A percentile compares a stretch with the other conserved stretches of the same genome.
These are phyloP conservation scores for Leptoclinus maculatus DNA, from an alignment of 2,797 vertebrate genomes.

Conservation along the genomic window DNA sequence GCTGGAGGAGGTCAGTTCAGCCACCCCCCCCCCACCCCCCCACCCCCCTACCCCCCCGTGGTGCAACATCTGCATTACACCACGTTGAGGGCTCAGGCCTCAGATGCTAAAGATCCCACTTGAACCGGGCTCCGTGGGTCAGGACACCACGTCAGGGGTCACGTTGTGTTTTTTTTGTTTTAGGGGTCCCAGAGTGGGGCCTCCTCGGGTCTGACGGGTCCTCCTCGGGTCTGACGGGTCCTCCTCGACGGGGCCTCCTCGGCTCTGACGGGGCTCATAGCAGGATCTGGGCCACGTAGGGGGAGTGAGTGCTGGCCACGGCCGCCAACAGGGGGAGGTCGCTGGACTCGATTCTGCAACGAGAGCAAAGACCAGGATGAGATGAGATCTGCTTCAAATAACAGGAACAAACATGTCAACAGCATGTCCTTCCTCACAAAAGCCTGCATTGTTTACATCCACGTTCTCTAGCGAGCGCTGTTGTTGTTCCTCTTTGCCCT, in stretches of 20 bases:
- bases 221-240: background rate
- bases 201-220: too few relatives aligned
- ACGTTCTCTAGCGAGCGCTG: background rate
- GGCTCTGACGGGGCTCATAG: constrained; percentile 81
- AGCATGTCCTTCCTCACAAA: too few relatives aligned
- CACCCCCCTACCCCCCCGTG: constrained; percentile 65
- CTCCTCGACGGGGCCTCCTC: too few relatives aligned
- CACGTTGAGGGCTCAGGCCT: constrained; percentile 10
- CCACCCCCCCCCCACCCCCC: constrained; percentile 12
- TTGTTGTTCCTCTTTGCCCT: background rate
- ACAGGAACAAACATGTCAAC: background rate
- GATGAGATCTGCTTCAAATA: background rate
- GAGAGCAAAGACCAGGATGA: constrained; percentile 13
- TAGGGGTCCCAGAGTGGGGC: background rate
- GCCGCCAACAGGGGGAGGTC: constrained; percentile 97
- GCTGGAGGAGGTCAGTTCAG: constrained; percentile 41
- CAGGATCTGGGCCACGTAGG: constrained; percentile 97
- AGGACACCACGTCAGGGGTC: background rate
- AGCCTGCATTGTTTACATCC: background rate
- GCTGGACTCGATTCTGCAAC: constrained; percentile 95
- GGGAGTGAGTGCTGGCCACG: constrained; percentile 97
- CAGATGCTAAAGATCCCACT: constrained; percentile 9
- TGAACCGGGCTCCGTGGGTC: background rate
- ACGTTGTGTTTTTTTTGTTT: background rate
- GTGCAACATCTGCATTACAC: constrained; percentile 56